Evolutionary conservation across 1,140 invertebrate genomes (phyloP).

Genomic region (Heterodera carotae): DNA sequence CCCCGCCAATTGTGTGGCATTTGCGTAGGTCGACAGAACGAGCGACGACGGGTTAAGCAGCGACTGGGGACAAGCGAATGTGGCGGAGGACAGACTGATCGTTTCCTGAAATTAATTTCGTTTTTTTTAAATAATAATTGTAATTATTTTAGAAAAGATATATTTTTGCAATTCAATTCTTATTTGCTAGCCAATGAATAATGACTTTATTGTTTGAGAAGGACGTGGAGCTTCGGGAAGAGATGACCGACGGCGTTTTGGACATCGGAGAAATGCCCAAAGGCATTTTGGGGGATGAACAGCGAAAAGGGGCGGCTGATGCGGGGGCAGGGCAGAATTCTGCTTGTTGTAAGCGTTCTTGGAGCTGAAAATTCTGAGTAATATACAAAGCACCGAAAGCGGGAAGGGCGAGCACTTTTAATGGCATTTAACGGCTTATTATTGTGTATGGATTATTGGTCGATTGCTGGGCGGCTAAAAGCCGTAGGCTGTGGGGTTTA

Average conservation of each 20-base stretch:
- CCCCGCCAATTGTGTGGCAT: conserved; percentile 13
- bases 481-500: no score
- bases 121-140: no score
- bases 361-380: neutral
- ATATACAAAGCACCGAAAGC: no score
- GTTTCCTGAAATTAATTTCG: neutral
- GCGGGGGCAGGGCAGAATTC: neutral
- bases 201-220: neutral
- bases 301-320: neutral
- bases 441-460: no score
- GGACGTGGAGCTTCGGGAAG: neutral
- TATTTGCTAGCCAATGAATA: neutral
- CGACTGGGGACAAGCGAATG: conserved; percentile 9
- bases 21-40: conserved; percentile 14
- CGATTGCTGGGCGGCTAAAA: no score
- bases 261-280: neutral
- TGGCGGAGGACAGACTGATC: neutral
- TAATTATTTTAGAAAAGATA: no score
- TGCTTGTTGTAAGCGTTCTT: conserved; percentile 14
- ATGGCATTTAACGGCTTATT: no score
- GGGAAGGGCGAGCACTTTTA: neutral
- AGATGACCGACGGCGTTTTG: neutral
- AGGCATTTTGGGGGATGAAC: neutral
- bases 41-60: conserved; percentile 15
- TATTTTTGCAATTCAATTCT: no score